phyloP scores from a whole-genome alignment of 1,140 invertebrate species.

The Heliconius himera region DNA sequence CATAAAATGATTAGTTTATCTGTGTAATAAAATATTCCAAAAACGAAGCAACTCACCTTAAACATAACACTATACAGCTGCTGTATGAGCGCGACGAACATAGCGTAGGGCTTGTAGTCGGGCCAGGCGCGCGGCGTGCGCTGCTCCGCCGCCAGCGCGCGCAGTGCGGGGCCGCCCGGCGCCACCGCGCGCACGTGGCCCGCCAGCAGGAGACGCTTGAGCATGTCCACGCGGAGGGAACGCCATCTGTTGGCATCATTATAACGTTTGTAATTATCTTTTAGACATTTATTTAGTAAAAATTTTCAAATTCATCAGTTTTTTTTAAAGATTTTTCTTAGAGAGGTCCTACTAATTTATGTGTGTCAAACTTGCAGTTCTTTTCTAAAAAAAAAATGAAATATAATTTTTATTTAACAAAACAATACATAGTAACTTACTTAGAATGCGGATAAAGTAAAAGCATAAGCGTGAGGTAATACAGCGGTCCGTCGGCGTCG shows the following conservation, averaged over 20 bases:
- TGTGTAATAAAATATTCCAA: no score
- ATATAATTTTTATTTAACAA: no score
- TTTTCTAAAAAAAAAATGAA: no score
- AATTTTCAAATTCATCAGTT: no score
- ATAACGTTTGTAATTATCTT: no score
- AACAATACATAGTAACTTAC: slow-evolving; percentile 49
- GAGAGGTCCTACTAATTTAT: no score
- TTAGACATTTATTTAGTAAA: no score
- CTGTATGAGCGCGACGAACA: slow-evolving; percentile 87
- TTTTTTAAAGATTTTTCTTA: no score
- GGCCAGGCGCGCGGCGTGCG: slow-evolving; percentile 81
- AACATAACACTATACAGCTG: slow-evolving; percentile 78
- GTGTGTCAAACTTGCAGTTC: no score
- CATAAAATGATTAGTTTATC: no score
- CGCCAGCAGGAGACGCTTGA: slow-evolving; percentile 89
- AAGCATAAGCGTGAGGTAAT: slow-evolving; percentile 91
- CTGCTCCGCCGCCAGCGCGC: slow-evolving; percentile 61
- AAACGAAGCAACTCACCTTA: slow-evolving; percentile 56
- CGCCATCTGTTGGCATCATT: slow-evolving; percentile 81
- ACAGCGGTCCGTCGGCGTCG: slow-evolving; percentile 94
- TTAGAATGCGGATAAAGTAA: slow-evolving; percentile 88
- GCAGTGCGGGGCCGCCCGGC: slow-evolving; percentile 81
- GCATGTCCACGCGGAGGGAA: slow-evolving; percentile 85
- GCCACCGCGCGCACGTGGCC: slow-evolving; percentile 88
- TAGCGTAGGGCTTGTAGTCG: slow-evolving; percentile 92